Percentiles rank a stretch among this genome's conserved stretches.
These are phyloP conservation scores for Ruditapes philippinarum DNA, from an alignment of 1,140 invertebrate species.

Conservation along the genomic window DNA sequence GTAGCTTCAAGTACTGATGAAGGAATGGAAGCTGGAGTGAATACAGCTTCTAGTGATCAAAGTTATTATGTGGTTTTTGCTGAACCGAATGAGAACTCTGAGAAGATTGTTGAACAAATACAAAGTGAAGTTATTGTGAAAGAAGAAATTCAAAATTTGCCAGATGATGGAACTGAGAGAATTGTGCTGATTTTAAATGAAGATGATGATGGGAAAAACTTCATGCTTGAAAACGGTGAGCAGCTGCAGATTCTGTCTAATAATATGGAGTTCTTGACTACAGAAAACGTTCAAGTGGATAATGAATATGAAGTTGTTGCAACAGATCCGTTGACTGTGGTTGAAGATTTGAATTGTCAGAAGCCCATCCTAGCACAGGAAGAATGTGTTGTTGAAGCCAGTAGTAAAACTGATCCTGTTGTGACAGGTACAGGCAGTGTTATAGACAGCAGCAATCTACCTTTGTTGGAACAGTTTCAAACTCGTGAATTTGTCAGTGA, in stretches of 20 bases:
- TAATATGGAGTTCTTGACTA: not conserved
- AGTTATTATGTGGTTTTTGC: constrained; percentile 14
- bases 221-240: constrained; percentile 2
- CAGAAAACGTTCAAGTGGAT: not conserved
- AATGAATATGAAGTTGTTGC: constrained; percentile 11
- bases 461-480: not conserved
- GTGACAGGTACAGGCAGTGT: not conserved
- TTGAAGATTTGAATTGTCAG: not conserved
- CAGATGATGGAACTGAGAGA: constrained; percentile 5
- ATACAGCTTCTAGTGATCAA: not conserved
- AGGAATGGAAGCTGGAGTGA: too few species aligned
- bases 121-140: not conserved
- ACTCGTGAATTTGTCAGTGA: not conserved
- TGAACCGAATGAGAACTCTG: not conserved
- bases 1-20: not conserved
- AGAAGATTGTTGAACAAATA: not conserved
- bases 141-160: not conserved
- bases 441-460: not conserved
- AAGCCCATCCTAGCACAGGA: not conserved
- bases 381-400: not conserved
- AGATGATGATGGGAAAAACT: not conserved
- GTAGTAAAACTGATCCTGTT: not conserved
- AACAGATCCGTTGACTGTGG: not conserved
- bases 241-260: not conserved
- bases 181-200: constrained; percentile 37